phyloP scores from a whole-genome alignment of 2,888 invertebrate species.

The Coenonympha glycerion region DNA sequence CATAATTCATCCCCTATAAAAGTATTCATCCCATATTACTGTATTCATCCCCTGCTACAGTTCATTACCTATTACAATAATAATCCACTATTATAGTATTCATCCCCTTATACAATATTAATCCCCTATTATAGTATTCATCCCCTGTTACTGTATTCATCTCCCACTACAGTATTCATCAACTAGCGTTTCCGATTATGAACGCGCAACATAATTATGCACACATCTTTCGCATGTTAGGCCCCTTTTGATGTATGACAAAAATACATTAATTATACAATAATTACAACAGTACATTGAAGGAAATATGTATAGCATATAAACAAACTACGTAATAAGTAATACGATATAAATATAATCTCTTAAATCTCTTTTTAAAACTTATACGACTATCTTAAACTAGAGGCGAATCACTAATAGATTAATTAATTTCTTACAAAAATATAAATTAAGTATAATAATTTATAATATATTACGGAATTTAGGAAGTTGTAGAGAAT shows the following conservation, averaged over 20 bases:
- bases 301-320: constrained; percentile 17
- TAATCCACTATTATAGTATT: too few species aligned
- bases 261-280: too few species aligned
- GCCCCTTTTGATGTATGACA: constrained; percentile 15
- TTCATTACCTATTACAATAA: too few species aligned
- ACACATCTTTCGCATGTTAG: constrained; percentile 16
- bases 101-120: too few species aligned
- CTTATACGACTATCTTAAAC: constrained; percentile 18
- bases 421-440: constrained; percentile 21
- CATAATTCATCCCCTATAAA: too few species aligned
- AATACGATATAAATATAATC: constrained; percentile 19
- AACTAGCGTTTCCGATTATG: neutral
- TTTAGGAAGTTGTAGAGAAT: constrained; percentile 10
- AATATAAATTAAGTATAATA: constrained; percentile 24
- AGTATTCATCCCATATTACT: too few species aligned
- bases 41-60: too few species aligned
- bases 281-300: neutral
- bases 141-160: too few species aligned
- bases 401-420: constrained; percentile 13
- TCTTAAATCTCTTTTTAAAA: constrained; percentile 20
- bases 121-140: too few species aligned
- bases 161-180: neutral
- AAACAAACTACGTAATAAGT: constrained; percentile 14
- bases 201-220: constrained; percentile 1
- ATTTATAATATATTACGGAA: too few species aligned